Percentiles rank a stretch among this genome's conserved stretches.
Evolutionary conservation across 2,113 vertebrate species (phyloP).

Genomic region (Bambusicola thoracicus): DNA sequence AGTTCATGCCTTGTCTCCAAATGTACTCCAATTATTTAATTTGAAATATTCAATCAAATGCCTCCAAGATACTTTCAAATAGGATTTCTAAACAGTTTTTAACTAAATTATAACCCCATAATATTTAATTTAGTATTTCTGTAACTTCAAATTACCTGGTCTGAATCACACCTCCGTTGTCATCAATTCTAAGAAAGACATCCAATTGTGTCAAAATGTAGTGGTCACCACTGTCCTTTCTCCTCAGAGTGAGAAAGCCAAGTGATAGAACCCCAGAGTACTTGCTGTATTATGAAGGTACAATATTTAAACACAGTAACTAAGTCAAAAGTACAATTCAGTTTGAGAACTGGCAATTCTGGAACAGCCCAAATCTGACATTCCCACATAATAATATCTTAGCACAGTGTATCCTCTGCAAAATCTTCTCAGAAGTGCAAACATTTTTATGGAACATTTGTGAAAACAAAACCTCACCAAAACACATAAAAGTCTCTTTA

Average conservation of each 20-base stretch:
- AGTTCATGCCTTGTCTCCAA: background rate
- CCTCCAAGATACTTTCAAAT: background rate
- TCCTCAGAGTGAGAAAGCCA: background rate
- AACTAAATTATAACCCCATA: background rate
- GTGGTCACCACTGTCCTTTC: background rate
- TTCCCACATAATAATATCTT: background rate
- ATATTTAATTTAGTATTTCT: background rate
- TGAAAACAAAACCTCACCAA: background rate
- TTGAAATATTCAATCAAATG: background rate
- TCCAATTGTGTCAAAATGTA: background rate
- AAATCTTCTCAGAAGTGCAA: background rate
- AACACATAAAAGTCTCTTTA: rapidly evolving
- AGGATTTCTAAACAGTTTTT: background rate
- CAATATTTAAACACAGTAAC: background rate
- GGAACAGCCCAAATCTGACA: background rate
- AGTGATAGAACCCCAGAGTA: background rate
- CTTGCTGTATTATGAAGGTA: background rate
- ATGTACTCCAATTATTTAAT: background rate
- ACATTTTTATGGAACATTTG: background rate
- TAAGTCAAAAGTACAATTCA: background rate
- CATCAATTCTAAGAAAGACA: background rate
- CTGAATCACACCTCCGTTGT: background rate
- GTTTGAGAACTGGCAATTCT: background rate
- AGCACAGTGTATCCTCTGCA: background rate
- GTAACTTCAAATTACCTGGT: background rate